Evolutionary conservation across 2,797 vertebrate genomes (phyloP).

Genomic region (Mionectes olivaceus): DNA sequence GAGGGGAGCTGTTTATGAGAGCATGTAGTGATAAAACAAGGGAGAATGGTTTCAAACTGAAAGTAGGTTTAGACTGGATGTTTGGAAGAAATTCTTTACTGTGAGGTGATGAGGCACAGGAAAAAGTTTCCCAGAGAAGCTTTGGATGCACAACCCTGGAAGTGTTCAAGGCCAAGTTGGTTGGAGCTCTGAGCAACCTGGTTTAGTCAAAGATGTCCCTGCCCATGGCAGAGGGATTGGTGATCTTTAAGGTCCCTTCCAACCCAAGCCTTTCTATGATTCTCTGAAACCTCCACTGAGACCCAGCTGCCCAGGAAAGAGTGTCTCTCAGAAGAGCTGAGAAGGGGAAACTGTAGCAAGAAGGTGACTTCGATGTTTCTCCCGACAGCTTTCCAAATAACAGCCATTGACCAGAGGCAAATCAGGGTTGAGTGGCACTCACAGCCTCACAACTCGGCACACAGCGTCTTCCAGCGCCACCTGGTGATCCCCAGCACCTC

Average conservation of each 20-base stretch:
- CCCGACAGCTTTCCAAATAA: background rate
- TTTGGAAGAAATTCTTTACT: background rate
- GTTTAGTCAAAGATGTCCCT: background rate
- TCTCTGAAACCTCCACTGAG: background rate
- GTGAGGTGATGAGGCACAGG: too few species aligned
- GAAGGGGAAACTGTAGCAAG: background rate
- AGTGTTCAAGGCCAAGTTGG: background rate
- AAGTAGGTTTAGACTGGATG: background rate
- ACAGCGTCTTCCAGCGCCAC: conserved; percentile 13
- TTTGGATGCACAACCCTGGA: background rate
- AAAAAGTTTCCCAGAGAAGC: background rate
- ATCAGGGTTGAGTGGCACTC: rapidly evolving
- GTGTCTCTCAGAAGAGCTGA: background rate
- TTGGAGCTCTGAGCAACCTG: background rate
- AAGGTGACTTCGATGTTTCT: background rate
- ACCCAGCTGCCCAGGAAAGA: background rate
- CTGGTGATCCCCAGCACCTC: background rate
- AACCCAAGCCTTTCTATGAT: background rate
- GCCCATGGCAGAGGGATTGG: too few species aligned
- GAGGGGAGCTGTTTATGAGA: background rate
- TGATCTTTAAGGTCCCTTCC: background rate
- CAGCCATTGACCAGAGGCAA: background rate
- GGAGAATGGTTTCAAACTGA: background rate
- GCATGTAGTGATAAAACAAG: background rate
- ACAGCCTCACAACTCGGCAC: rapidly evolving